Base-by-base conservation (phyloP, 2,888 invertebrate species). In the Craniophora ligustri region DNA sequence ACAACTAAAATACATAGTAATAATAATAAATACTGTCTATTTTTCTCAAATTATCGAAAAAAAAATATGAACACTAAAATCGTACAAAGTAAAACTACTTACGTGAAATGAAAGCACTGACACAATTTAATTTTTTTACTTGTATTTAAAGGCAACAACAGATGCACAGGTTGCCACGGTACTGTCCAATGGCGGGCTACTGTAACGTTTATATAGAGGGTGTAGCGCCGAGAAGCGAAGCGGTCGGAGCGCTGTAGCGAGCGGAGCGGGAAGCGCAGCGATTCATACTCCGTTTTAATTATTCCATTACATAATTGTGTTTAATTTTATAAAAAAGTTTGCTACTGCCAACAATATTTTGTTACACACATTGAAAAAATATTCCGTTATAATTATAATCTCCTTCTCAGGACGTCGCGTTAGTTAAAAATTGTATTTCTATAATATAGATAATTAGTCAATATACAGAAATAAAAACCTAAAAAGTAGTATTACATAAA, bases 151-250 rank as follows among this genome's bases (percentile, higher is more conserved):
- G 30, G 30, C 21, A 35, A 51, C 72, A 45, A 67, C 54, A 64
- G 53, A 60, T 58, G 67, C 73, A 77, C 71, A 72, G 80, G 78
- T 75, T 78, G 84, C 58, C 75, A 58, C 49, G 51, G 65, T 74
- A 88, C 88, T 89, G 89, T 75, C 70, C 73, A 72, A 54, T 55
- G 53, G 62, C 55, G 57, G 66, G 53, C 59, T 67, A 78, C 67
- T 62, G 77, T 78, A 57, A 68, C 76, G 81, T 81, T 89, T 88
- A 85, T 89, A 89, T 89, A 88, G 86, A 86, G 87, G 80, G 36
- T 11, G 54, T 19, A 45, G 32, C 39, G 32, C 5, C 5, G 39
- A 34, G 32, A 49, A 63, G 75, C 72, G 69, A 41, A 61, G 71
- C 65, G 76, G 36, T 44, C 14, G 11, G 36, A 21, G 0, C 50